phyloP scores from a whole-genome alignment of 2,888 invertebrate genomes.

The Tiliacea citrago region DNA sequence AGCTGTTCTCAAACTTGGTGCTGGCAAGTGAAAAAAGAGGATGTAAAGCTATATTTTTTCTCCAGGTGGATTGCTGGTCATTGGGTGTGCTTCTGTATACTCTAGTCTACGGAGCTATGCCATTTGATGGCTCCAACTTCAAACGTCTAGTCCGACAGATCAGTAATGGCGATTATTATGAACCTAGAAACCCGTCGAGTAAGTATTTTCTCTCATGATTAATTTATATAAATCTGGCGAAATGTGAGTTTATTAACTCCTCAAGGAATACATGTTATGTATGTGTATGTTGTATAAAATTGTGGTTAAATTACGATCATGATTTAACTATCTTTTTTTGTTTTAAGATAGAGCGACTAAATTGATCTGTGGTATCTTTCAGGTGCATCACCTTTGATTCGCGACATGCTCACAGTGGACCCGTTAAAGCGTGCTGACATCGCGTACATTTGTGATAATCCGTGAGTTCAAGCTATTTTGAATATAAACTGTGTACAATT shows the following conservation, averaged over 20 bases:
- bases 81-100: slow-evolving; percentile 99
- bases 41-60: neutral
- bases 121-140: slow-evolving; percentile 99
- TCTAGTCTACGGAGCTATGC: slow-evolving; percentile 99
- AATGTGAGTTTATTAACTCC: too few species aligned
- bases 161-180: slow-evolving; percentile 99
- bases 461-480: slow-evolving; percentile 86
- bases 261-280: too few species aligned
- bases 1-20: neutral
- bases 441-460: slow-evolving; percentile 98
- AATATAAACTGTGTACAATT: neutral
- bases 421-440: slow-evolving; percentile 97
- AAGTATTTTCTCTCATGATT: slow-evolving; percentile 75
- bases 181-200: slow-evolving; percentile 98
- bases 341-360: neutral
- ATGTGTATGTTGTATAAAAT: too few species aligned
- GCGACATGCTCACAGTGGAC: slow-evolving; percentile 98
- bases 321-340: too few species aligned
- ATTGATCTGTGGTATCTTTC: slow-evolving; percentile 70
- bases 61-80: slow-evolving; percentile 96
- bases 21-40: neutral
- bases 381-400: slow-evolving; percentile 98
- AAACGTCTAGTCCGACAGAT: slow-evolving; percentile 99
- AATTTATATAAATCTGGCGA: too few species aligned
- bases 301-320: too few species aligned